Evolutionary conservation across 2,888 invertebrate species (phyloP).

Genomic region (Pharmacophagus antenor): DNA sequence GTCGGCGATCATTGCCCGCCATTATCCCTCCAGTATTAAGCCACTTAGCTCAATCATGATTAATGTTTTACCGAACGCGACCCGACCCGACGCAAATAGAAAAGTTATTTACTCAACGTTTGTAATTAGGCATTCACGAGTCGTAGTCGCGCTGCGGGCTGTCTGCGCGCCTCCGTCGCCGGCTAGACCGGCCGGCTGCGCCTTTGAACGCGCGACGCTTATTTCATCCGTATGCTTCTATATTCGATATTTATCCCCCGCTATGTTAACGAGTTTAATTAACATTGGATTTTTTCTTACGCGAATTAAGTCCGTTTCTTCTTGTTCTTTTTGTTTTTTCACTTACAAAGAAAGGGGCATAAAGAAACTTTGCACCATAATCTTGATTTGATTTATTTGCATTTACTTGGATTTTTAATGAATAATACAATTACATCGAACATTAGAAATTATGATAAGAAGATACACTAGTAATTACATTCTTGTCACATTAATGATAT

Average conservation of each 20-base stretch:
- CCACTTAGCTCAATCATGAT: conserved; percentile 82
- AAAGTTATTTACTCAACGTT: conserved; percentile 75
- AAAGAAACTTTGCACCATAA: no score
- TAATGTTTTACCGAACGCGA: conserved; percentile 78
- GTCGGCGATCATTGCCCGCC: conserved; percentile 75
- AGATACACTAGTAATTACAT: no score
- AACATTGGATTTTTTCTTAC: not conserved
- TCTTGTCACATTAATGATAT: no score
- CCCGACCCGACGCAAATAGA: conserved; percentile 75
- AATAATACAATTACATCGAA: no score
- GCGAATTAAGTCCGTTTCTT: not conserved
- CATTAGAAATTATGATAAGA: no score
- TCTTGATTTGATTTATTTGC: no score
- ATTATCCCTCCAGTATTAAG: conserved; percentile 80
- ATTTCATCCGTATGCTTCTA: conserved; percentile 45
- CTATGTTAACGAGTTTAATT: not conserved
- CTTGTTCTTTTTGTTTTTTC: no score
- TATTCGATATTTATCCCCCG: conserved; percentile 31
- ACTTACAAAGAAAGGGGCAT: no score
- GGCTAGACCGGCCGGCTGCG: conserved; percentile 67
- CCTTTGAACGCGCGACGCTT: conserved; percentile 48
- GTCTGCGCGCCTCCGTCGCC: conserved; percentile 63
- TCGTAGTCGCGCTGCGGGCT: conserved; percentile 71
- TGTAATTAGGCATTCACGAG: conserved; percentile 79
- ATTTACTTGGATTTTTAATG: no score